These are phyloP conservation scores for Arothron firmamentum DNA, from an alignment of 2,113 vertebrate species.

Conservation along the genomic window DNA sequence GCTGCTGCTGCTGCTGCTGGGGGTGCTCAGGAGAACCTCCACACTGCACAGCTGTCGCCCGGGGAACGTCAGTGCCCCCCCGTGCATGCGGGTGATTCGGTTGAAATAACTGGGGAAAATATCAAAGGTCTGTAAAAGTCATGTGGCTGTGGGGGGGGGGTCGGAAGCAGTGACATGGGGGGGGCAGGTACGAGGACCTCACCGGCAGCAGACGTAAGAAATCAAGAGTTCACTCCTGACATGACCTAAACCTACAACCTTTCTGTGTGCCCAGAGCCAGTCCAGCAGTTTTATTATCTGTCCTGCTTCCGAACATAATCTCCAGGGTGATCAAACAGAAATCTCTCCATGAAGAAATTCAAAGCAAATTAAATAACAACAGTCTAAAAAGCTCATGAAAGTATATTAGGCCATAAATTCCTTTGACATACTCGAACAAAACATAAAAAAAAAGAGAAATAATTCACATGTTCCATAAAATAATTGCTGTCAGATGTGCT, in stretches of 20 bases:
- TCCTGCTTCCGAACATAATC: not conserved
- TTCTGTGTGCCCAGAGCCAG: not conserved
- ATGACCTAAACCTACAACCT: not conserved
- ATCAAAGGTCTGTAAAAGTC: constrained; percentile 7
- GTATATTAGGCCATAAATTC: not conserved
- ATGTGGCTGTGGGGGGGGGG: constrained; percentile 1
- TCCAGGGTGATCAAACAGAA: not conserved
- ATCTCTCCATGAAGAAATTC: not conserved
- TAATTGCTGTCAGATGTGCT: not conserved
- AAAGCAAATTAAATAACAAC: constrained; percentile 8
- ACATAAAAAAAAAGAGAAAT: not conserved
- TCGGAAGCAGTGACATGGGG: not conserved
- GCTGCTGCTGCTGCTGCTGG: constrained; percentile 55
- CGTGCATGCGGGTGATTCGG: too few species aligned
- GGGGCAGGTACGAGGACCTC: not conserved
- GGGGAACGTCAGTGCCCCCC: not conserved
- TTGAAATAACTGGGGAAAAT: constrained; percentile 14
- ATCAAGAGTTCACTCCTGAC: not conserved
- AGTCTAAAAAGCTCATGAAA: not conserved
- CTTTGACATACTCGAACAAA: constrained; percentile 2
- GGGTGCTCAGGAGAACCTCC: constrained; percentile 27
- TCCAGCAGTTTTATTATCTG: not conserved
- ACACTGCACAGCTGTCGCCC: constrained; percentile 13
- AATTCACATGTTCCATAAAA: constrained; percentile 3
- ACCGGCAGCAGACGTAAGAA: not conserved